Conservation (phyloP, 35 echinoderm and acorn worm genomes). For the Apostichopus parvimensis region DNA sequence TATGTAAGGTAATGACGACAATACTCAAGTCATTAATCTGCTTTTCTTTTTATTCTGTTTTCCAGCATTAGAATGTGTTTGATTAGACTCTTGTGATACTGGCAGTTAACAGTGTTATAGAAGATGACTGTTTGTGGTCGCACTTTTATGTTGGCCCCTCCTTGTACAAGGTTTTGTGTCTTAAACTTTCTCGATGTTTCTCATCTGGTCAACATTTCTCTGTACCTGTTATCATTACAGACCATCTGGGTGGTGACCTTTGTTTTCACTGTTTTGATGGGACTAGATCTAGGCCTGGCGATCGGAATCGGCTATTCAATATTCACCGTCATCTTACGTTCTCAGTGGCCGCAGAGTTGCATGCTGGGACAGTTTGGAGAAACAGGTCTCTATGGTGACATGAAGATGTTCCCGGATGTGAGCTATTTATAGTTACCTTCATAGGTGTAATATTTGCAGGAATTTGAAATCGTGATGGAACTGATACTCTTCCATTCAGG, state of each 20-base stretch:
- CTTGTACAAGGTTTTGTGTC: too few species aligned
- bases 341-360: slow-evolving; percentile 71
- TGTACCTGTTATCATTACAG: slow-evolving; percentile 33
- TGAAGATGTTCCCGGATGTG: slow-evolving; percentile 54
- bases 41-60: too few species aligned
- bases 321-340: slow-evolving; percentile 72
- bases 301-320: slow-evolving; percentile 76
- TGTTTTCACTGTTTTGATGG: slow-evolving; percentile 65
- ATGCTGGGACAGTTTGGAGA: slow-evolving; percentile 65
- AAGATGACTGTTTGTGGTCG: too few species aligned
- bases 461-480: too few species aligned
- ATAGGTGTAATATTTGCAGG: background rate
- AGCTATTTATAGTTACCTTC: slow-evolving; percentile 4
- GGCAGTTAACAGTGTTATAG: too few species aligned
- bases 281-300: slow-evolving; percentile 81
- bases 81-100: too few species aligned
- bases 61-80: too few species aligned
- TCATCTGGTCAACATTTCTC: background rate
- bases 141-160: too few species aligned
- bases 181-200: too few species aligned
- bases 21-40: too few species aligned
- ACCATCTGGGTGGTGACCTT: slow-evolving; percentile 81
- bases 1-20: too few species aligned
- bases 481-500: too few species aligned
- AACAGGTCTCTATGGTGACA: slow-evolving; percentile 84